Percentiles rank a stretch among this genome's conserved stretches.
These are phyloP conservation scores for Agrypnia vestita DNA, from an alignment of 1,140 invertebrate species.

Conservation along the genomic window DNA sequence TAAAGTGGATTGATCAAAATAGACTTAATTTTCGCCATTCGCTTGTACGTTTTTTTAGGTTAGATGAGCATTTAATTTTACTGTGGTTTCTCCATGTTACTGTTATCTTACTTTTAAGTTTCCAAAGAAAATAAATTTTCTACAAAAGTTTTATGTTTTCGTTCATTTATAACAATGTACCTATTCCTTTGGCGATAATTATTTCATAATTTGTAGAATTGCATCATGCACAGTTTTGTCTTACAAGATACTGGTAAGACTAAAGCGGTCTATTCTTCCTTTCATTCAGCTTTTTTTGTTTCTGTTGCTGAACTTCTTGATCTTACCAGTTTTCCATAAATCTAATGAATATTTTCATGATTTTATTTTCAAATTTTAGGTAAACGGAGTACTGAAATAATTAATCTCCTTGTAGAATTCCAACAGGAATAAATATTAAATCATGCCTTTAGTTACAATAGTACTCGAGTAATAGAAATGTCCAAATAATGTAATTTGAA, in stretches of 20 bases:
- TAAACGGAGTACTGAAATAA: too few species aligned
- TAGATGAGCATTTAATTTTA: constrained; percentile 59
- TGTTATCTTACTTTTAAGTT: constrained; percentile 62
- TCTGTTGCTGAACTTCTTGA: too few species aligned
- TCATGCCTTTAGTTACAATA: too few species aligned
- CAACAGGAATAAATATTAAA: too few species aligned
- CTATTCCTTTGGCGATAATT: neutral
- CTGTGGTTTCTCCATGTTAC: constrained; percentile 47
- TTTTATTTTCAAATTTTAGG: too few species aligned
- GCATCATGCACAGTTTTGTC: constrained; percentile 40
- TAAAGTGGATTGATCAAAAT: constrained; percentile 77
- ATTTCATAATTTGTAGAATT: constrained; percentile 8
- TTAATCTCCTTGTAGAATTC: too few species aligned
- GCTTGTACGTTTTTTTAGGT: constrained; percentile 47
- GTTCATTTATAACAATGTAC: neutral
- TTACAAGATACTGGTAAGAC: neutral
- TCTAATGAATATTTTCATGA: too few species aligned
- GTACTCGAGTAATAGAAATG: too few species aligned
- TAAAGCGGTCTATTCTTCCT: neutral
- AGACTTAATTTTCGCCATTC: constrained; percentile 45
- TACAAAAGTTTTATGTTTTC: constrained; percentile 31
- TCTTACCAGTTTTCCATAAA: too few species aligned
- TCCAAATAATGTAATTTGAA: too few species aligned
- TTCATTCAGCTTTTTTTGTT: too few species aligned
- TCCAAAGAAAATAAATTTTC: constrained; percentile 60